Conservation (phyloP, 2,797 vertebrate species). For the Dermochelys coriacea region DNA sequence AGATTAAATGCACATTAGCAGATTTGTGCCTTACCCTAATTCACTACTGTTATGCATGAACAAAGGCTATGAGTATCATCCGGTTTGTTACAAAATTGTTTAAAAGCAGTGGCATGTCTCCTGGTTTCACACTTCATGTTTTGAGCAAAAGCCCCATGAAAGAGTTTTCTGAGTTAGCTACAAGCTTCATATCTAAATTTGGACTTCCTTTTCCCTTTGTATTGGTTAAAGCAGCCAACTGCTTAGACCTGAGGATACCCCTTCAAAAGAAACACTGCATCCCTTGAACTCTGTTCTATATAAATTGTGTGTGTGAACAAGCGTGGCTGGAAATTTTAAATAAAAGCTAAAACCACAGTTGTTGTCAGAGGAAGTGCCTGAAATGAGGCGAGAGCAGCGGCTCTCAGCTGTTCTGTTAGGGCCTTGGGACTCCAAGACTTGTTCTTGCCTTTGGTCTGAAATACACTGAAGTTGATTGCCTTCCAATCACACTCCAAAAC, state of each 20-base stretch:
- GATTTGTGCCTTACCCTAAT: conserved; percentile 84
- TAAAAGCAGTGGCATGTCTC: conserved; percentile 65
- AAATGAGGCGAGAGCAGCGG: background rate
- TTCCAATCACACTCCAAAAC: background rate
- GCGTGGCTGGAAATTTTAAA: background rate
- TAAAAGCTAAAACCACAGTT: background rate
- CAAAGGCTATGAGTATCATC: conserved; percentile 80
- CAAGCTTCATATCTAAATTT: background rate
- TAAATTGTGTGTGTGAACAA: conserved; percentile 53
- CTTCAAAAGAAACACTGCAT: conserved; percentile 48
- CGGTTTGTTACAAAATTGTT: conserved; percentile 80
- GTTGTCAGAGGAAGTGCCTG: background rate
- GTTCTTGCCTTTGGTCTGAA: background rate
- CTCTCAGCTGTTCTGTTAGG: background rate
- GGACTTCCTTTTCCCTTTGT: conserved; percentile 2
- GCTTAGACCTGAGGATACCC: conserved; percentile 69
- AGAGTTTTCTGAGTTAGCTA: background rate
- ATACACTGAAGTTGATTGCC: background rate
- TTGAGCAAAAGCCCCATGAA: conserved; percentile 63
- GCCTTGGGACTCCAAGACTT: background rate
- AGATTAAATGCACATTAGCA: conserved; percentile 88
- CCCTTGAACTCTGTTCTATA: conserved; percentile 52
- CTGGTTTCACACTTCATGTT: conserved; percentile 64
- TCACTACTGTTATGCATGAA: conserved; percentile 86
- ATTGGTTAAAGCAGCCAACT: conserved; percentile 83